phyloP scores from a whole-genome alignment of 2,797 vertebrate genomes.

The Pangasius krempfi region DNA sequence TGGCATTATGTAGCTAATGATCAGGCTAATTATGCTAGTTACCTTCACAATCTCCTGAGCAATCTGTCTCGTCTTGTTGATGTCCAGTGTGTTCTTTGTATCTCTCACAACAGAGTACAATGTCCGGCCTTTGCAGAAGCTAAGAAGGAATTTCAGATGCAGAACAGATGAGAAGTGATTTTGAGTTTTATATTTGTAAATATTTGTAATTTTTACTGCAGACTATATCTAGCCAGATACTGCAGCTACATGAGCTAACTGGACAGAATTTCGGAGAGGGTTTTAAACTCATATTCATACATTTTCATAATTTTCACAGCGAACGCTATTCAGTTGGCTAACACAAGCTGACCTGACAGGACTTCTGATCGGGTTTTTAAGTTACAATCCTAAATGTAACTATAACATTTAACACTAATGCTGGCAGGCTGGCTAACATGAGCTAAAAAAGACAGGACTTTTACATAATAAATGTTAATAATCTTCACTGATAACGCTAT shows the following conservation, averaged over 20 bases:
- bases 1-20: neutral
- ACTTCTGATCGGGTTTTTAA: neutral
- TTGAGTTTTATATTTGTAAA: neutral
- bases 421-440: neutral
- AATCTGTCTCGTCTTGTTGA: constrained; percentile 89
- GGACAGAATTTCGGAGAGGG: neutral
- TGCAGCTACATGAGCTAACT: neutral
- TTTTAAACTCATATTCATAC: neutral
- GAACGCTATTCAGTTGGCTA: neutral
- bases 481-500: neutral
- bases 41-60: constrained; percentile 91
- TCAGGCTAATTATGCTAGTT: neutral
- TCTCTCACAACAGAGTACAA: constrained; percentile 87
- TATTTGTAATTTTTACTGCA: neutral
- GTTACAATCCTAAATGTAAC: neutral
- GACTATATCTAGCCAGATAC: neutral
- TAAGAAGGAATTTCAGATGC: constrained; percentile 53
- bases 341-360: neutral
- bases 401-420: neutral
- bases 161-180: neutral
- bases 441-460: neutral
- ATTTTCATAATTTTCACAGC: neutral
- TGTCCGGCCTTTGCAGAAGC: constrained; percentile 89
- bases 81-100: constrained; percentile 85
- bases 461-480: neutral